Conservation (phyloP, 2,888 invertebrate species). For the Crioceris asparagi region DNA sequence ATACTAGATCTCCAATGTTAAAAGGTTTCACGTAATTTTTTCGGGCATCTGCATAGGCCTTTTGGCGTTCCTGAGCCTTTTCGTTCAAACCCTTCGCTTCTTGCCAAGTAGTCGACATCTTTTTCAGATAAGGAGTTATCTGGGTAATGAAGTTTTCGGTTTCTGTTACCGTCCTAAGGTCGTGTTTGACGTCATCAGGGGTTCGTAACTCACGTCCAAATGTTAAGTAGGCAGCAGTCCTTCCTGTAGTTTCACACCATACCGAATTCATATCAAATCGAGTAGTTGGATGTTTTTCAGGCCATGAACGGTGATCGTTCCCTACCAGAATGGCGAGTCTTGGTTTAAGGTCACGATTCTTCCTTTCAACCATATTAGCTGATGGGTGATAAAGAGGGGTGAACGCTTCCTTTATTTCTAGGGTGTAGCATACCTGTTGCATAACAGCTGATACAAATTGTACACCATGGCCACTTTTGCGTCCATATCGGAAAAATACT, state of each 20-base stretch:
- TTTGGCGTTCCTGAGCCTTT: conserved; percentile 9
- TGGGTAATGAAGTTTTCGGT: conserved; percentile 5
- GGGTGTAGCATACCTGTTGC: conserved; percentile 25
- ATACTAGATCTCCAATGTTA: conserved; percentile 11
- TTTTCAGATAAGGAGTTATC: not conserved
- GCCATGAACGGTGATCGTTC: conserved; percentile 27
- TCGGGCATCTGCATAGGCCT: conserved; percentile 8
- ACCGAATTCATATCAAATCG: conserved; percentile 33
- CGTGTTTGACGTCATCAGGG: conserved; percentile 21
- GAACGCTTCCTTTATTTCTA: conserved; percentile 7
- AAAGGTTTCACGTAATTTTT: conserved; percentile 4
- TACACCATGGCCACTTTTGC: conserved; percentile 29
- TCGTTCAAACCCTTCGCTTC: conserved; percentile 5
- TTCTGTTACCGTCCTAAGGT: not conserved
- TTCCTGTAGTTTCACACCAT: conserved; percentile 23
- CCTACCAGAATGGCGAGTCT: conserved; percentile 24
- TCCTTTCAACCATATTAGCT: conserved; percentile 18
- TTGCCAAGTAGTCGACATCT: not conserved
- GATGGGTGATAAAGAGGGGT: conserved; percentile 18
- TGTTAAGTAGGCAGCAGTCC: conserved; percentile 28
- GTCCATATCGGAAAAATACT: conserved; percentile 27
- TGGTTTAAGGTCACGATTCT: conserved; percentile 27
- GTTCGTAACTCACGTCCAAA: conserved; percentile 30
- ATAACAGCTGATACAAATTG: conserved; percentile 26
- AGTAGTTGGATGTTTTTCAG: conserved; percentile 25